Evolutionary conservation across 2,797 vertebrate genomes (phyloP), one percentile per base, ranked within the genome.

Genomic region (Tauraco hartlaubi): DNA sequence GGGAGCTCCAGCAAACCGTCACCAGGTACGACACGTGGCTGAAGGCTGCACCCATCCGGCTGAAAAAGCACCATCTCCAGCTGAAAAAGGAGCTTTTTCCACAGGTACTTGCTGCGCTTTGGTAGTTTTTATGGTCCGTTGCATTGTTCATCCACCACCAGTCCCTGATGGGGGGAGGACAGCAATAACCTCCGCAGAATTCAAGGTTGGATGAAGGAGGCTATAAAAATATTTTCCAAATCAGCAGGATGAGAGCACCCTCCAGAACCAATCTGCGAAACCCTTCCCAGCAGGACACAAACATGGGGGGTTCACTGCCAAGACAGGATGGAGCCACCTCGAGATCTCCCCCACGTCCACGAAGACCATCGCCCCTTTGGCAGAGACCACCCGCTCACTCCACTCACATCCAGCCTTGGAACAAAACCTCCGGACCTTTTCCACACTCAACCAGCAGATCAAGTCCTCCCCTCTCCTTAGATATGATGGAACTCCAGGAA

Each of bases 201-300:
- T 76, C 69, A 68, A 80, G 79, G 75, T 25, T 54, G 75, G 75
- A 31, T 11, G 43, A 44, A 72, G 64, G 58, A 54, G 31, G 39
- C 44, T 26, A 18, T 31, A 75, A 92, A 78, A 23, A 1, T 3
- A 18, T 21, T 5, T 13, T 8, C 59, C 28, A 11, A 5, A 46
- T 67, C 83, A 92, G 83, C 93, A 88, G 80, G 74, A 83, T 6
- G 49, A 49, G 54, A 25, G 69, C 64, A 90, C 5, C 63, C 59
- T 79, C 68, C 82, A 33, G 63, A 75, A 66, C 41, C 56, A 20
- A 35, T 22, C 15, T 4, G 9, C 33, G 4, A 15, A 46, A 5
- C 9, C n/a, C 9, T 11, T 59, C 62, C 74, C 25, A 29, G 51
- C 4, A 22, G 67, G 73, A 68, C 4, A 15, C 48, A 55, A 35